Evolutionary conservation across 2,113 vertebrate species (phyloP), one percentile per base, ranked within the genome.

Genomic region (Eleginops maclovinus): DNA sequence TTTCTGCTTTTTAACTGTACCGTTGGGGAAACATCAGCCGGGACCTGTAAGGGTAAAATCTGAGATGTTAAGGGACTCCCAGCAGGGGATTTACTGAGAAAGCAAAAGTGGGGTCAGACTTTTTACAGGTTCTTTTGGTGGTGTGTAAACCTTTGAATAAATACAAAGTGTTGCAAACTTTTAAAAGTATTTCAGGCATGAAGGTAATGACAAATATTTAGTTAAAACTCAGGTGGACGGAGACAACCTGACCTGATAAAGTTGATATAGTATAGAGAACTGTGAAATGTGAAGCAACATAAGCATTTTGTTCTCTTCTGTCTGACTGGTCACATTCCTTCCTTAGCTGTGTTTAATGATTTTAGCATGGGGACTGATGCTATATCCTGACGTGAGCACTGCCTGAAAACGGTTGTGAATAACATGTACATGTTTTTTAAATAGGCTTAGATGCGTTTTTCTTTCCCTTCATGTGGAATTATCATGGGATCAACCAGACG

Each of bases 1-100:
- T 85, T 87, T 86, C 88, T 91, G 88, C 49, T 50, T 51, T 17
- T 43, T 77, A 87, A 85, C 4, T 15, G 53, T 11, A 36, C 86
- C 81, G 2, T 73, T 78, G 87, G 82, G 87, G 72, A 78, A 81
- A 80, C 70, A 21, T 15, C 79, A 63, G 67, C 51, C 4, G 49
- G 69, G 83, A 81, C 68, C 72, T 70, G 55, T 49, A 43, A 40
- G 64, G 55, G 68, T 47, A 44, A 64, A 46, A 72, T 46, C 21
- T 50, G 28, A 79, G 77, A 60, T 41, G 62, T 63, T 78, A 51
- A 60, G 62, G 75, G 70, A 85, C 63, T 58, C 41, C 44, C 43
- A 59, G 17, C 19, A 46, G 69, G 49, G 56, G 40, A n/a, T 73
- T 58, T 40, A 74, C 44, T 43, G 12, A 50, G 41, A 71, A 72